Evolutionary conservation across 1,140 invertebrate species (phyloP), one percentile per base, ranked within the genome.

Genomic region (Mylabris phalerata): DNA sequence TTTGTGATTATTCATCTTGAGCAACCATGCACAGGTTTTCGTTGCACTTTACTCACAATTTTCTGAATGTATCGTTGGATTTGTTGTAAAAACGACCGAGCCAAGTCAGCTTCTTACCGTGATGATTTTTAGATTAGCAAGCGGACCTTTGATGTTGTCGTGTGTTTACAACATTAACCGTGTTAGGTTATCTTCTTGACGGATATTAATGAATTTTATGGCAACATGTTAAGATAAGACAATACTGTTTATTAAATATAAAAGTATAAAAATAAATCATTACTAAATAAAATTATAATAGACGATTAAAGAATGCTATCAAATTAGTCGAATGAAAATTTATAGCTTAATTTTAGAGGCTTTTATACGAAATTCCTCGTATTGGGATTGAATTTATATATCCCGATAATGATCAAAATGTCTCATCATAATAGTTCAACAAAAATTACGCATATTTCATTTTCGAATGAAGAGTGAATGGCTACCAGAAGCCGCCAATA

Each of bases 371-470:
- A 13, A 19, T 19, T 19, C 19, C 19, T 19, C 19, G 19, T 19
- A 19, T 19, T 19, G 19, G 19, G 19, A 19, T 19, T 19, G 1
- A 42, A 42, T 42, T 42, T 42, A 9, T 10, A 42, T 42, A 11
- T 1, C 10, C 6, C 10, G 41, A 42, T n/a, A 42, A n/a, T 7
- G 10, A 42, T 42, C 41, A 42, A 41, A 62, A 62, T 66, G 62
- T 43, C 57, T 41, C 57, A 50, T 63, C 61, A 61, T 61, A 64
- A 66, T 67, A 67, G 66, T 63, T 61, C 52, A 66, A 19, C 19
- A 66, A 67, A 66, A 66, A 66, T 66, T 67, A 61, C 9, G 11
- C 66, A 67, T 67, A 63, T 45, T 54, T 63, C 57, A 65, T 59
- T 65, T 67, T 63, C 55, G 61, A 63, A 61, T n/a, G 3, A 42